Evolutionary conservation across 2,888 invertebrate genomes (phyloP), one percentile per base, ranked within the genome.

Genomic region (Serripes groenlandicus): DNA sequence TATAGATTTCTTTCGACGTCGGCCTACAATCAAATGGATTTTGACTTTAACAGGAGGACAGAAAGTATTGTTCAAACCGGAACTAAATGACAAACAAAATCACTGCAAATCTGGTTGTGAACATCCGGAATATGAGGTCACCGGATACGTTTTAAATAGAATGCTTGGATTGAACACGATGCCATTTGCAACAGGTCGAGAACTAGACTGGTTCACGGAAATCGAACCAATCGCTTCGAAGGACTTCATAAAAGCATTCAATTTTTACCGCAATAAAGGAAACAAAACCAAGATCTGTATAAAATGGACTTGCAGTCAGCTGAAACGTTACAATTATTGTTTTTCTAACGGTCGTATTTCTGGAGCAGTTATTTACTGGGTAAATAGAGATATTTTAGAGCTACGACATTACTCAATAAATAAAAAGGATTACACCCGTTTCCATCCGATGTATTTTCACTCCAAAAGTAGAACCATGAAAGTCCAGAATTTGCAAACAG

Each of bases 81-180:
- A 66, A 9, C n/a, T 66, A 26, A 66, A 66, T 21, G 42, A 23
- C 3, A 23, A 37, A 21, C 21, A 66, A 3, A 66, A 9, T 11
- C 32, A 62, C 3, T 66, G 66, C 26, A 42, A 66, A 28, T 26
- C 26, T 7, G 66, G 66, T 2, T 66, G 66, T 42, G 66, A 66
- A 42, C 66, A 66, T 42, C 66, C 66, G 23, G 42, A n/a, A 15
- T 66, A 42, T 42, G 66, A 66, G 42, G 34, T 66, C 42, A 35
- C 37, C 11, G 66, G 66, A 9, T 66, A 26, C 42, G 42, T 42
- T 66, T 42, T 66, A 66, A 66, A 66, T 42, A 66, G 42, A 66
- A 66, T 66, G 66, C 66, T 66, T 18, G 66, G 66, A 42, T 23
- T 66, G 42, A 66, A 66, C 66, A 42, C 23, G 21, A 66, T 66